Evolutionary conservation across 2,113 vertebrate genomes (phyloP).

Genomic region (Origma solitaria): DNA sequence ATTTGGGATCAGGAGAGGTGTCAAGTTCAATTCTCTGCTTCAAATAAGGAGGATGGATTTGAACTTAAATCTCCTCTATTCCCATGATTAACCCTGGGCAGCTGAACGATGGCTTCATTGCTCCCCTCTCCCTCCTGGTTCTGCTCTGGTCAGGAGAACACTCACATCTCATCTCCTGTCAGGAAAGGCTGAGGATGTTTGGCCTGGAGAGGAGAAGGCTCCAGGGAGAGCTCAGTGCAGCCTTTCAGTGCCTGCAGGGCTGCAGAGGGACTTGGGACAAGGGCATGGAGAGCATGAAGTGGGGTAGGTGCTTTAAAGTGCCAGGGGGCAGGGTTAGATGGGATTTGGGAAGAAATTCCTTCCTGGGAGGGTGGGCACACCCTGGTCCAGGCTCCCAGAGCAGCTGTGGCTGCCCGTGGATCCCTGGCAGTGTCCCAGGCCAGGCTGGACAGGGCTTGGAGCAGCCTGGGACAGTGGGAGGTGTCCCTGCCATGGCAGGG

Average conservation of each 20-base stretch:
- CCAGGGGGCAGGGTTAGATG: no score
- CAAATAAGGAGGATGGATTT: conserved; percentile 23
- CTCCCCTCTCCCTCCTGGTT: not conserved
- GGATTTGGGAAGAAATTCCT: not conserved
- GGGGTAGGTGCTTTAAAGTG: not conserved
- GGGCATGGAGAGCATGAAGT: no score
- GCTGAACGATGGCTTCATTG: not conserved
- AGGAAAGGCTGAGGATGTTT: not conserved
- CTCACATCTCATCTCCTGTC: not conserved
- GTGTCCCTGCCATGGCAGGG: not conserved
- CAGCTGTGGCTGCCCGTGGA: not conserved
- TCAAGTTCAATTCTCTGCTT: conserved; percentile 50
- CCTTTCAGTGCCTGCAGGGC: not conserved
- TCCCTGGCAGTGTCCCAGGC: not conserved
- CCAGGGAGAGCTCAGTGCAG: not conserved
- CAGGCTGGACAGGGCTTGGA: not conserved
- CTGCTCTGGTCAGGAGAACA: not conserved
- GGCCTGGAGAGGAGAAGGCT: not conserved
- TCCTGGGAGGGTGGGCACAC: rapidly evolving
- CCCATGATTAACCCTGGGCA: not conserved
- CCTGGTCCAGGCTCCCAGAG: not conserved
- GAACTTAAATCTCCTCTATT: conserved; percentile 5
- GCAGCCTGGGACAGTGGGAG: rapidly evolving
- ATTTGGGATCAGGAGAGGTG: conserved; percentile 23
- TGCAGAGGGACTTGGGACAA: not conserved